Conservation (phyloP, 2,797 vertebrate species). For the Merluccius polli region DNA sequence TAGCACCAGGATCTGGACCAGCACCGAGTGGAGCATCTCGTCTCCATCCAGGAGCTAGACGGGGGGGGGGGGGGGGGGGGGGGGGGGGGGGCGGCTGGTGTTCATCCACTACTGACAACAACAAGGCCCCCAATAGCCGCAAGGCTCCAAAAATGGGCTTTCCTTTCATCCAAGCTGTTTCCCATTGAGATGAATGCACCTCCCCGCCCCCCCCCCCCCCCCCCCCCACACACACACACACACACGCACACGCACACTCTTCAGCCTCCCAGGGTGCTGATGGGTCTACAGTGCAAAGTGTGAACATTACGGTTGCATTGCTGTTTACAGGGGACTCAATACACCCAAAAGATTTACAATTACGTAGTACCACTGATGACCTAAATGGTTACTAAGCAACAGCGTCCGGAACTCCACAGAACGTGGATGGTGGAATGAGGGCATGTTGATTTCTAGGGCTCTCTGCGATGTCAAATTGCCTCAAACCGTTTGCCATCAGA, state of each 20-base stretch:
- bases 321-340: background rate
- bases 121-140: background rate
- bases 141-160: slow-evolving; percentile 12
- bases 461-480: slow-evolving; percentile 45
- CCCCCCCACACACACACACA: background rate
- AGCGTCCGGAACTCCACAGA: slow-evolving; percentile 27
- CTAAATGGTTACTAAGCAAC: slow-evolving; percentile 16
- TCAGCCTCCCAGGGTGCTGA: background rate
- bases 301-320: background rate
- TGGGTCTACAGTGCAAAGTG: background rate
- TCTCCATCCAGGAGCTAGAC: background rate
- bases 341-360: background rate
- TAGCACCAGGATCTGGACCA: slow-evolving; percentile 44
- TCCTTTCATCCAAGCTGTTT: slow-evolving; percentile 29
- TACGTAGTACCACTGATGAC: background rate
- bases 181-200: slow-evolving; percentile 6
- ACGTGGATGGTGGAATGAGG: slow-evolving; percentile 2
- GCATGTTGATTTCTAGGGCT: slow-evolving; percentile 37
- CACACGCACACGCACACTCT: background rate
- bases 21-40: background rate
- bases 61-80: background rate
- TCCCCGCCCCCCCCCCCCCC: background rate
- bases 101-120: background rate
- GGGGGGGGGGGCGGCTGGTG: background rate
- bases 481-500: slow-evolving; percentile 12